Evolutionary conservation across 1,140 invertebrate genomes (phyloP).

Genomic region (Hesperophylax magnus): DNA sequence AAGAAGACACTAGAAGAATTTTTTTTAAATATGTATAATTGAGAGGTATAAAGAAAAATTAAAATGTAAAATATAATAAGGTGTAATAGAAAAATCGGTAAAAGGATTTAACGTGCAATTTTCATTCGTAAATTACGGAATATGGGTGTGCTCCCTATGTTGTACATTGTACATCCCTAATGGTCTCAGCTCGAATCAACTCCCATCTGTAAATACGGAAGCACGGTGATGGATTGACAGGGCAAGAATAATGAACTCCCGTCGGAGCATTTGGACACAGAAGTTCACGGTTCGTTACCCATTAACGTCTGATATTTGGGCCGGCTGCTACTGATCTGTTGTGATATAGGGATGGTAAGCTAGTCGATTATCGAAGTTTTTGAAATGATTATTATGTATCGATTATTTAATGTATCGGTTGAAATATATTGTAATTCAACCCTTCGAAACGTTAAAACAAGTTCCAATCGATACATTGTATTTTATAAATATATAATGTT

Average conservation of each 20-base stretch:
- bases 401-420: no score
- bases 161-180: not conserved
- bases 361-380: not conserved
- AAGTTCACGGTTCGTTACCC: slow-evolving; percentile 35
- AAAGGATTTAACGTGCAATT: no score
- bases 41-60: no score
- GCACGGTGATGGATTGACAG: slow-evolving; percentile 36
- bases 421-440: no score
- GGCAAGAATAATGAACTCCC: slow-evolving; percentile 39
- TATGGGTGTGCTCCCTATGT: not conserved
- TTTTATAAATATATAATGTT: no score
- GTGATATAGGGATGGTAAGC: not conserved
- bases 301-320: slow-evolving; percentile 29
- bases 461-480: no score
- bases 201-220: slow-evolving; percentile 23
- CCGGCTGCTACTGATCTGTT: not conserved
- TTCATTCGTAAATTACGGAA: not conserved
- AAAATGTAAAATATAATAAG: no score
- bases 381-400: no score
- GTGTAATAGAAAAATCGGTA: no score
- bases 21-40: no score
- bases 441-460: no score
- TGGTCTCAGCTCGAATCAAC: not conserved
- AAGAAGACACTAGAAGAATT: no score
- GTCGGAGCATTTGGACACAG: slow-evolving; percentile 27